phyloP scores from a whole-genome alignment of 2,797 vertebrate genomes.

The Sebastiscus tertius region DNA sequence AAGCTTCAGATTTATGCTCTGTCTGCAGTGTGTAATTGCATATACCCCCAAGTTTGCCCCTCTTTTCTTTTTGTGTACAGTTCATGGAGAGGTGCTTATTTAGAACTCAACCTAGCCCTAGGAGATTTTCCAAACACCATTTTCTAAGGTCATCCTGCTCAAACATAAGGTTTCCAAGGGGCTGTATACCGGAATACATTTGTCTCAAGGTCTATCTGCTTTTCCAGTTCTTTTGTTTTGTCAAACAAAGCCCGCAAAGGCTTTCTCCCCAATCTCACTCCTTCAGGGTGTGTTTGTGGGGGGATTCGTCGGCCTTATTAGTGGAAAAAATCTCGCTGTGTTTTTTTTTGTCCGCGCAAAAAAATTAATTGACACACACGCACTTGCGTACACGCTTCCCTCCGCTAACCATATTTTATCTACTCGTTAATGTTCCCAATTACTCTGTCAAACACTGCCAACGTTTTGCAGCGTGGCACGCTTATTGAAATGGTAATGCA shows the following conservation, averaged over 20 bases:
- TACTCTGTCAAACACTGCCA: conserved; percentile 78
- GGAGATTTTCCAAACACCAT: conserved; percentile 62
- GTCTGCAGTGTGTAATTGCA: conserved; percentile 62
- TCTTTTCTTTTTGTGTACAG: conserved; percentile 57
- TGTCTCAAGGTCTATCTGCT: conserved; percentile 68
- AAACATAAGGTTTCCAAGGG: conserved; percentile 65
- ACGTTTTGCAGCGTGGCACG: conserved; percentile 59
- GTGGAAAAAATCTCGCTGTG: conserved; percentile 37
- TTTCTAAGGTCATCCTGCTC: conserved; percentile 50
- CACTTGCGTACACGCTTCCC: conserved; percentile 31
- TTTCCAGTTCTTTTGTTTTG: conserved; percentile 68
- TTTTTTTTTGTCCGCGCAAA: conserved; percentile 20
- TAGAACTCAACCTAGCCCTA: conserved; percentile 62
- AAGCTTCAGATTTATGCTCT: conserved; percentile 53
- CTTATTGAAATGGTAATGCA: conserved; percentile 84
- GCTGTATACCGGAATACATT: conserved; percentile 56
- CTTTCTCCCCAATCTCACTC: conserved; percentile 35
- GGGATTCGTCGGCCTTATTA: conserved; percentile 51
- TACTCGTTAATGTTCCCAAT: conserved; percentile 81
- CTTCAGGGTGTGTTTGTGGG: background rate
- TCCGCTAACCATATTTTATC: conserved; percentile 72
- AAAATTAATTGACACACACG: conserved; percentile 57
- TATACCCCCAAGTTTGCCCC: conserved; percentile 56
- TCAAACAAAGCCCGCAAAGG: conserved; percentile 58
- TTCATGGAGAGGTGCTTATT: conserved; percentile 68